phyloP scores from a whole-genome alignment of 2,113 vertebrate genomes.

The Terrapene triunguis region DNA sequence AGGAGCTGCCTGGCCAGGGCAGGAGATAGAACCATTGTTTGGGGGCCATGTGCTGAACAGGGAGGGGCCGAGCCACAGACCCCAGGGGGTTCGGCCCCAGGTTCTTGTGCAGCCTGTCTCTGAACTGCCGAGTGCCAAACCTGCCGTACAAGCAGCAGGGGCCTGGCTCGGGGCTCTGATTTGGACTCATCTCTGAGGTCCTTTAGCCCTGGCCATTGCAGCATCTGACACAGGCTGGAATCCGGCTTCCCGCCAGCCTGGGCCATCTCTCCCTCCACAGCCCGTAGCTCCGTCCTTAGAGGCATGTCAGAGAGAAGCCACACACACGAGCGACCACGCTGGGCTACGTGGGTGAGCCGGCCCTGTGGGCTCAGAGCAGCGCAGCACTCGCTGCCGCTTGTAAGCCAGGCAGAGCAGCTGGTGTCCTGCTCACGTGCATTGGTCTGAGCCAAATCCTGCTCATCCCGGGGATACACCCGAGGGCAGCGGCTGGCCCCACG shows the following conservation, averaged over 20 bases:
- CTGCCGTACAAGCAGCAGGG: not conserved
- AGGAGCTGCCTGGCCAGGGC: not conserved
- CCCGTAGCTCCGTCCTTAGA: too few species aligned
- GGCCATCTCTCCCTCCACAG: not conserved
- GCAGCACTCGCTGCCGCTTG: not conserved
- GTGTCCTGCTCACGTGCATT: rapidly evolving
- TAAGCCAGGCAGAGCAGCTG: not conserved
- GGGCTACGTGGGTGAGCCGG: too few species aligned
- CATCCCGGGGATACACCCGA: not conserved
- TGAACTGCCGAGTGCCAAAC: not conserved
- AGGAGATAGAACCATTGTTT: not conserved
- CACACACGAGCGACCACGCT: rapidly evolving
- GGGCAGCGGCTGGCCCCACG: not conserved
- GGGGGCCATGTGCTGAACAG: not conserved
- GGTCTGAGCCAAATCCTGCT: not conserved
- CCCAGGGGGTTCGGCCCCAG: not conserved
- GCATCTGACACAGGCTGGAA: too few species aligned
- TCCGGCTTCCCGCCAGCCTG: not conserved
- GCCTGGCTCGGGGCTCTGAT: too few species aligned
- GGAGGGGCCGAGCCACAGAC: not conserved
- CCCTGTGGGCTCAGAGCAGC: not conserved
- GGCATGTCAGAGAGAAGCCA: not conserved
- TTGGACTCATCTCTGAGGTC: too few species aligned
- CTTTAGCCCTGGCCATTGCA: not conserved
- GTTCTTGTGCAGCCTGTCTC: not conserved